Evolutionary conservation across 2,113 vertebrate species (phyloP).

Genomic region (Oryzias javanicus): DNA sequence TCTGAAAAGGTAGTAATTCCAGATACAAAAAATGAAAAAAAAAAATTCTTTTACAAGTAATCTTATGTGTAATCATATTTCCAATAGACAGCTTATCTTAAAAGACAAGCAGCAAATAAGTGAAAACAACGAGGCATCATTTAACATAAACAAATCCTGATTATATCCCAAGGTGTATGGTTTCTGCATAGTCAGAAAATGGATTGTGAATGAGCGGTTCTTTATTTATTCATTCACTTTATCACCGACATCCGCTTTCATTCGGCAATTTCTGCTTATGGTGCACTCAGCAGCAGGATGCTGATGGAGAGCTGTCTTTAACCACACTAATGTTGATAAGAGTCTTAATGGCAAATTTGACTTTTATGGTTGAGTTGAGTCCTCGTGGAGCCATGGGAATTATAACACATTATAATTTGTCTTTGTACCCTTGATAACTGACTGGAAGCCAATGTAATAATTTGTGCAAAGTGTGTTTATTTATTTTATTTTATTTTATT

Average conservation of each 20-base stretch:
- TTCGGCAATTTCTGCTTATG: conserved; percentile 20
- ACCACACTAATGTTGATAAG: conserved; percentile 4
- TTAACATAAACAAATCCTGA: conserved; percentile 24
- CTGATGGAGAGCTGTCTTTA: too few species aligned
- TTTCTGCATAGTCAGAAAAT: conserved; percentile 27
- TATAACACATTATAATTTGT: background rate
- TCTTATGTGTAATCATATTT: conserved; percentile 7
- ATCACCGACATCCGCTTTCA: conserved; percentile 1
- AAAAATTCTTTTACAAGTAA: too few species aligned
- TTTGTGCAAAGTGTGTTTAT: background rate
- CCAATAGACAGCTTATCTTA: background rate
- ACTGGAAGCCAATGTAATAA: background rate
- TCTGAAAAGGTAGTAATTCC: too few species aligned
- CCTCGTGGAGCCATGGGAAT: conserved; percentile 12
- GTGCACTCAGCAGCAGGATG: conserved; percentile 25
- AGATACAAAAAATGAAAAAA: too few species aligned
- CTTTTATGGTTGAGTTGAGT: conserved; percentile 14
- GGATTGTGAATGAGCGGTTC: background rate
- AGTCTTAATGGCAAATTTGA: conserved; percentile 21
- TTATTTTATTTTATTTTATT: background rate
- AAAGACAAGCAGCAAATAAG: background rate
- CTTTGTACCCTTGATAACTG: background rate
- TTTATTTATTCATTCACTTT: conserved; percentile 29
- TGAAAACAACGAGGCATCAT: conserved; percentile 2
- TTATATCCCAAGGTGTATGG: background rate